Conservation (phyloP, 2,797 vertebrate genomes). For the Chaenodraco wilsoni region DNA sequence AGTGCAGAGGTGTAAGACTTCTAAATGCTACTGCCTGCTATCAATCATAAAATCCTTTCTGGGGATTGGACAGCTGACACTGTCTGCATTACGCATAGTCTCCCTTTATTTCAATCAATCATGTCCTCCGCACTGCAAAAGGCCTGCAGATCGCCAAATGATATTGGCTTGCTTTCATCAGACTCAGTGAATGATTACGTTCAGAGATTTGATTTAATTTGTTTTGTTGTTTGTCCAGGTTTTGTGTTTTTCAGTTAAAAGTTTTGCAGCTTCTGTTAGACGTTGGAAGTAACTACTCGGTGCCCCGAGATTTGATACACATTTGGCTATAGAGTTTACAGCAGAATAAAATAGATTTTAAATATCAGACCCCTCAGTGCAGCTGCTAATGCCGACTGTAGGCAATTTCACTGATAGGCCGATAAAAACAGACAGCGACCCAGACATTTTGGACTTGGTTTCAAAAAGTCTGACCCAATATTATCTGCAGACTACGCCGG, state of each 20-base stretch:
- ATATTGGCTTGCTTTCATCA: constrained; percentile 74
- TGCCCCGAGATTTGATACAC: not conserved
- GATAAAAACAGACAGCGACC: not conserved
- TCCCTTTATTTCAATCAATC: constrained; percentile 79
- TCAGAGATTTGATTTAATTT: constrained; percentile 39
- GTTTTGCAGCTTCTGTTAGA: constrained; percentile 3
- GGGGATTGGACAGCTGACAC: constrained; percentile 80
- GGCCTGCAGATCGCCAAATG: constrained; percentile 69
- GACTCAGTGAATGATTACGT: constrained; percentile 61
- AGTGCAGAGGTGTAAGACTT: constrained; percentile 77
- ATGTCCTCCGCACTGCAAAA: constrained; percentile 50
- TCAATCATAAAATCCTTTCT: constrained; percentile 83
- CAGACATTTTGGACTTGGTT: not conserved
- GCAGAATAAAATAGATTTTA: not conserved
- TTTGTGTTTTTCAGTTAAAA: constrained; percentile 15
- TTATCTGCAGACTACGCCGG: not conserved
- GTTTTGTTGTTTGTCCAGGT: constrained; percentile 34
- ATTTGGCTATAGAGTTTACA: not conserved
- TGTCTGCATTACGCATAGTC: constrained; percentile 74
- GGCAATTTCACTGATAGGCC: not conserved
- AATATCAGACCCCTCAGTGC: not conserved
- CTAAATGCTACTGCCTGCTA: constrained; percentile 65
- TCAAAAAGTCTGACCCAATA: not conserved
- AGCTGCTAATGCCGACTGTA: not conserved
- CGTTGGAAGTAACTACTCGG: not conserved